Evolutionary conservation across 1,140 invertebrate species (phyloP).

Genomic region (Maniola jurtina): DNA sequence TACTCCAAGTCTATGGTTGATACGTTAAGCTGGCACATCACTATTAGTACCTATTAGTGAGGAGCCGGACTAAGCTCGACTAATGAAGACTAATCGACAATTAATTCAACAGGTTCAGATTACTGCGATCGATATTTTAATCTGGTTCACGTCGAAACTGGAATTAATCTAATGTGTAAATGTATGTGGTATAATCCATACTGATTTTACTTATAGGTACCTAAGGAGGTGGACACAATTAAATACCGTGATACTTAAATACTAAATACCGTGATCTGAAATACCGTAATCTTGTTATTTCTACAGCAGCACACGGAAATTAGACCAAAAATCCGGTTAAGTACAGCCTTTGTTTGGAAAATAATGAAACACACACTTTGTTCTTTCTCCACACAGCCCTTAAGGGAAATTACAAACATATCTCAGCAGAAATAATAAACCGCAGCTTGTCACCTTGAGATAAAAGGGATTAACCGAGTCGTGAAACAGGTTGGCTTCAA

Average conservation of each 20-base stretch:
- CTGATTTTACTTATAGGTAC: no score
- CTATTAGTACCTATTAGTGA: constrained; percentile 68
- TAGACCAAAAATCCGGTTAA: background rate
- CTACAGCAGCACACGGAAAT: background rate
- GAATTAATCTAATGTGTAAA: constrained; percentile 21
- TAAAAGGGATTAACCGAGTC: constrained; percentile 72
- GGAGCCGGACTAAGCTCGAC: constrained; percentile 47
- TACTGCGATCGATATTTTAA: constrained; percentile 44
- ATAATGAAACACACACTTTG: constrained; percentile 12
- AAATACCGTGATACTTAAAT: no score
- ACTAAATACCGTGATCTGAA: no score
- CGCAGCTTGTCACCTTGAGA: constrained; percentile 71
- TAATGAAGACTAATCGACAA: constrained; percentile 71
- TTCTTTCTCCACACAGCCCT: constrained; percentile 32
- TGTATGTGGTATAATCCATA: background rate
- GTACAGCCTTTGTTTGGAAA: constrained; percentile 18
- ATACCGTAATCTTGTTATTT: background rate
- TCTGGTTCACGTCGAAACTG: constrained; percentile 25
- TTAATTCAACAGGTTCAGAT: constrained; percentile 70
- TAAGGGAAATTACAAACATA: constrained; percentile 58
- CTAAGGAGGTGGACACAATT: no score
- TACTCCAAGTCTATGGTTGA: constrained; percentile 10
- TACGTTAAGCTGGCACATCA: constrained; percentile 46
- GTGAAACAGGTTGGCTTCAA: constrained; percentile 66
- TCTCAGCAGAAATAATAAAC: constrained; percentile 74